Conservation (phyloP, 2,797 vertebrate species). For the Notolepis coatsorum region DNA sequence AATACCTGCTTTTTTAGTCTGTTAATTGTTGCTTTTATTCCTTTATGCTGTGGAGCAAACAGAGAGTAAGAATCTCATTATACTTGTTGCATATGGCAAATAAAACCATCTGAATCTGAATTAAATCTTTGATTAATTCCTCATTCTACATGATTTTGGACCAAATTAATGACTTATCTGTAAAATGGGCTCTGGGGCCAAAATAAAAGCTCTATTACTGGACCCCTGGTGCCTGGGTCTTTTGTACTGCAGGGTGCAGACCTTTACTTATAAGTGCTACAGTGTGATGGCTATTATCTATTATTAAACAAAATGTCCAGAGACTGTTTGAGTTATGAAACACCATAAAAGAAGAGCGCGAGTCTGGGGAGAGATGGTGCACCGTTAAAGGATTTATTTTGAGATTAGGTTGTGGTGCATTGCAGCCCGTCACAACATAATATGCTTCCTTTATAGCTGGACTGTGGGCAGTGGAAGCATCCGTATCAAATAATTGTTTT, state of each 20-base stretch:
- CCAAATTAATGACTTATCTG: conserved; percentile 45
- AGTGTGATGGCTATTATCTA: conserved; percentile 37
- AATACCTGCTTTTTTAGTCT: no score
- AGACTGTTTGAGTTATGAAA: conserved; percentile 53
- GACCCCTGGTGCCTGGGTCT: conserved; percentile 16
- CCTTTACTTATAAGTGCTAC: conserved; percentile 31
- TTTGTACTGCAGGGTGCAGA: conserved; percentile 5
- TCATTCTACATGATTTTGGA: conserved; percentile 40
- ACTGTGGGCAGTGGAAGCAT: conserved; percentile 4
- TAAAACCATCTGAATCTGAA: no score
- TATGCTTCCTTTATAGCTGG: conserved; percentile 47
- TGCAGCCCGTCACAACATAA: conserved; percentile 62
- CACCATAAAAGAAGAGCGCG: conserved; percentile 39
- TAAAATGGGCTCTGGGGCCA: not conserved
- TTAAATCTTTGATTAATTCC: conserved; percentile 64
- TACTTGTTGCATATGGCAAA: no score
- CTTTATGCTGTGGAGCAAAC: no score
- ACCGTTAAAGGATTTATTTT: conserved; percentile 27
- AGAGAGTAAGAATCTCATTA: no score
- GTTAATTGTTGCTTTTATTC: no score
- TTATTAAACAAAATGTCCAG: conserved; percentile 58
- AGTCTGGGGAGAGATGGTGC: conserved; percentile 33
- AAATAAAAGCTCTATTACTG: conserved; percentile 31
- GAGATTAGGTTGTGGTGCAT: conserved; percentile 52
- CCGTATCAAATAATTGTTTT: not conserved